Base-by-base conservation (phyloP, 1,140 invertebrate species). In the Macrobrachium rosenbergii region DNA sequence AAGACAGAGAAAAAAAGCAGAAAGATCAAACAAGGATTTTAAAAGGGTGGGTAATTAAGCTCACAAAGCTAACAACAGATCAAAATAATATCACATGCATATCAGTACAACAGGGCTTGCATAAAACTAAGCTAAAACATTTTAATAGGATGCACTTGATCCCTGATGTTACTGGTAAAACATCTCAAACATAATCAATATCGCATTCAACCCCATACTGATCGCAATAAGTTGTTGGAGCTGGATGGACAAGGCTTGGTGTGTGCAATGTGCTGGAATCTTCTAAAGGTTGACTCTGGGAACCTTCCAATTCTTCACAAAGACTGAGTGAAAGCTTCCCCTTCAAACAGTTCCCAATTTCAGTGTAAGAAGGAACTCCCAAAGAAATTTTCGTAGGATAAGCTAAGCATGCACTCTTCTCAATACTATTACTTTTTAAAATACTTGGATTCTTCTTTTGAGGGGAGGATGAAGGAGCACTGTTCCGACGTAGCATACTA, bases 141-240 rank as follows among this genome's bases (percentile, higher is more conserved):
- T 52, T 10, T 8, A 2, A 12, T 52, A 52, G 52, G 52, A 52
- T 52, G 12, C 52, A 52, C 12, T 52, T 52, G 52, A 52, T 52
- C 52, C 52, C 52, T 12, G 12, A 12, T 52, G 52, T 52, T 52
- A 52, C 52, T 52, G 52, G 12, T 52, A 12, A 52, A 52, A 52
- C 52, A 52, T 52, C 45, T 72, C 58, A 88, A 43, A 88, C 80
- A 83, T 88, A 88, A 45, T 63, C 86, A 77, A 88, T 58, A 16
- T 88, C 86, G 28, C 67, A 75, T 64, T 83, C 81, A 52, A 76
- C 69, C 23, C 64, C 86, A 82, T 88, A 88, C 28, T 88, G 67
- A 78, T 83, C 73, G 69, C 80, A 88, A 23, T 78, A 88, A 17
- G 73, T 82, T 16, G 52, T 77, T 43, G 86, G 75, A 52, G 75